These are phyloP conservation scores for Caenorhabditis elegans DNA, from an alignment of 1,140 invertebrate species.

Conservation along the genomic window WBcel235 BX284605.5:10702501-10703000, in stretches of 20 bases:
- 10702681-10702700: slow-evolving; percentile 68
- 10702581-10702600: slow-evolving; percentile 32
- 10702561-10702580: slow-evolving; percentile 15
- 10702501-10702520: too few relatives aligned
- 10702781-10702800: too few relatives aligned
- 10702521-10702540: not conserved
- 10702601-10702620: slow-evolving; percentile 30
- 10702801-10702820: too few relatives aligned
- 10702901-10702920: not conserved
- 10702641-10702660: slow-evolving; percentile 48
- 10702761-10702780: slow-evolving; percentile 62
- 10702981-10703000: slow-evolving; percentile 65
- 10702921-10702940: slow-evolving; percentile 62
- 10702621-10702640: slow-evolving; percentile 20
- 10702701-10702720: slow-evolving; percentile 71
- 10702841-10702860: too few relatives aligned
- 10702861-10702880: too few relatives aligned
- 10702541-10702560: not conserved
- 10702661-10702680: slow-evolving; percentile 62
- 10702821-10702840: too few relatives aligned
- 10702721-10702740: slow-evolving; percentile 73
- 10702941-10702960: slow-evolving; percentile 62
- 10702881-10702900: too few relatives aligned
- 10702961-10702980: slow-evolving; percentile 60
- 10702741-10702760: slow-evolving; percentile 72